Base-by-base conservation (phyloP, 1,140 invertebrate species). In the Eumaeus atala region DNA sequence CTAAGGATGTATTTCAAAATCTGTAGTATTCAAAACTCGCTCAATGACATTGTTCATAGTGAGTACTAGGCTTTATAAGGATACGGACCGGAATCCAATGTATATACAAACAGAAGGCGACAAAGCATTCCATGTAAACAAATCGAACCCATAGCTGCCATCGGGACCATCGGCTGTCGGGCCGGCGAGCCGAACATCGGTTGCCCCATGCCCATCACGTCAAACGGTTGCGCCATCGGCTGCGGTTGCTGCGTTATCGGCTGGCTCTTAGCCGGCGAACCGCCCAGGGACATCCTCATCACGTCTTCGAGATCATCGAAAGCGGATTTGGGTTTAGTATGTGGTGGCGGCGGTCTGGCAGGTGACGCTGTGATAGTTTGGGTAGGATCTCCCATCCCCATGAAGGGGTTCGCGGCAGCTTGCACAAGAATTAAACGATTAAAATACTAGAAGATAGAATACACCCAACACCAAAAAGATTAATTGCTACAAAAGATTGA, bases 221-320 rank as follows among this genome's bases (percentile, higher is more conserved):
- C 64, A 70, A 78, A 78, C 18, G 89, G 75, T 65, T 74, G 72
- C 44, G 66, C 70, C 76, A 74, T 81, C 60, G 73, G 82, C 69
- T 77, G 84, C 63, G 82, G 84, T 59, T 86, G 85, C 58, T 84
- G 81, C 51, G 72, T 87, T 70, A 80, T 84, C 59, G 77, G 81
- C 67, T 70, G 72, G 38, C 90, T 61, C 58, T 84, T 84, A 33
- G 90, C 89, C 10, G 91, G 91, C 59, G 91, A 91, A 38, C 89
- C 90, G 53, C 91, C 91, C 67, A 92, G 87, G 48, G 91, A 91
- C 88, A 91, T 90, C 12, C 90, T 84, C 75, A 93, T 93, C 58
- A 89, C 91, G 71, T 92, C 91, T 71, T 93, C 92, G 37, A 93
- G 84, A 71, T 93, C 92, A 65, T 93, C 92, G 70, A 93, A 90